Conservation (phyloP, 2,888 invertebrate species). For the Leucozona laternaria region DNA sequence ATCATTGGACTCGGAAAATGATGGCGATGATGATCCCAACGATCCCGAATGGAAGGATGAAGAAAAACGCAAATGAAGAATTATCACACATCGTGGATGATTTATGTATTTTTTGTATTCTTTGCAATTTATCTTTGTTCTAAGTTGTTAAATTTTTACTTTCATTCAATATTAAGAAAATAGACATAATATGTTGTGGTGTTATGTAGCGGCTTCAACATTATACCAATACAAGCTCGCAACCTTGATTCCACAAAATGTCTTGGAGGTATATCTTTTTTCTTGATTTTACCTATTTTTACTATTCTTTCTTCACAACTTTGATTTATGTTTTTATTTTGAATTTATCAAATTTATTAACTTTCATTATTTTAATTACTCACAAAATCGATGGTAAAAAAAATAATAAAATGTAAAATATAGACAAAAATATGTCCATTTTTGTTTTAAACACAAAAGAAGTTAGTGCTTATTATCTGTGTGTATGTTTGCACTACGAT, state of each 20-base stretch:
- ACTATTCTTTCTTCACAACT: not conserved
- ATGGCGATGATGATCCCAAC: constrained; percentile 92
- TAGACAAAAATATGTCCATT: constrained; percentile 43
- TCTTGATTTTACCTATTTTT: constrained; percentile 2
- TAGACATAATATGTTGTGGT: constrained; percentile 31
- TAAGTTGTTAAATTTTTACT: constrained; percentile 48
- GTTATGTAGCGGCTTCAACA: constrained; percentile 7
- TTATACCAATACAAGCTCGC: not conserved
- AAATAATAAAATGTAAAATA: constrained; percentile 58
- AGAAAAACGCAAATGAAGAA: constrained; percentile 63
- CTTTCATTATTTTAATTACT: constrained; percentile 46
- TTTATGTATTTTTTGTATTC: constrained; percentile 10
- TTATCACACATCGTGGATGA: not conserved
- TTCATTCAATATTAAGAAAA: constrained; percentile 28
- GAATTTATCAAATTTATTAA: constrained; percentile 42
- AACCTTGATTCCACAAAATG: not conserved
- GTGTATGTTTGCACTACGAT: not conserved
- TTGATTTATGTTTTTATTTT: constrained; percentile 43
- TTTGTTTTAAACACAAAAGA: constrained; percentile 38
- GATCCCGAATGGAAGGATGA: constrained; percentile 91
- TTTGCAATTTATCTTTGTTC: constrained; percentile 46
- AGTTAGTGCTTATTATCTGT: constrained; percentile 5
- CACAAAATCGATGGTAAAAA: constrained; percentile 43
- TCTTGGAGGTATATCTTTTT: constrained; percentile 7
- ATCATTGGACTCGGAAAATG: constrained; percentile 84